A percentile compares a stretch with the other conserved stretches of the same genome.
Conservation (phyloP, 2,888 invertebrate species). For the Scaptomyza flava region DNA sequence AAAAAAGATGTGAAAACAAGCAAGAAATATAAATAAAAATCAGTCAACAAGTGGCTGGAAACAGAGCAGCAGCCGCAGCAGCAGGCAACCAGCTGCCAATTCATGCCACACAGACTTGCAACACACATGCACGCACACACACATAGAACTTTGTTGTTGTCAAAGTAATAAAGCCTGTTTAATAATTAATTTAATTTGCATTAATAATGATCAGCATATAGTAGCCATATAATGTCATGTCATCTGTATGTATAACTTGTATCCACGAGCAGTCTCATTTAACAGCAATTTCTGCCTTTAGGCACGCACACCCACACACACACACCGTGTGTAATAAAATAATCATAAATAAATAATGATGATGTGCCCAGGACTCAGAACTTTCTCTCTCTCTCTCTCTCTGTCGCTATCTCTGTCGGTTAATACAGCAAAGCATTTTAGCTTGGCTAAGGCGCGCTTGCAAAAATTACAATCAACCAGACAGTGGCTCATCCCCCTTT, state of each 20-base stretch:
- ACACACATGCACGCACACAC: neutral
- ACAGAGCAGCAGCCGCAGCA: neutral
- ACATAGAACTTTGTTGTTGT: neutral
- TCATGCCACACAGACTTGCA: neutral
- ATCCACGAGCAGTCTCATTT: slow-evolving; percentile 39
- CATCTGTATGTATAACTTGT: slow-evolving; percentile 1
- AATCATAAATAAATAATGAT: slow-evolving; percentile 80
- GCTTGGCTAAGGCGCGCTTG: slow-evolving; percentile 42
- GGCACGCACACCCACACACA: slow-evolving; percentile 45
- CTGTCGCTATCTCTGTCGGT: too few relatives aligned
- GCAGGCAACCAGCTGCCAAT: slow-evolving; percentile 32
- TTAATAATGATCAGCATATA: slow-evolving; percentile 49
- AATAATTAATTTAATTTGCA: slow-evolving; percentile 77
- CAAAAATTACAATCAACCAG: slow-evolving; percentile 69
- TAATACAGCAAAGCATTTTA: slow-evolving; percentile 49
- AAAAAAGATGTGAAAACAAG: slow-evolving; percentile 23
- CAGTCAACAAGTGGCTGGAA: slow-evolving; percentile 73
- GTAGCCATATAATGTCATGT: slow-evolving; percentile 15
- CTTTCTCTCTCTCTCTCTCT: too few relatives aligned
- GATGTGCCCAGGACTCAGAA: slow-evolving; percentile 53
- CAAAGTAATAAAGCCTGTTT: slow-evolving; percentile 16
- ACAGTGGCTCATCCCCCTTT: slow-evolving; percentile 5
- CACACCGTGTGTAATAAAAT: slow-evolving; percentile 69
- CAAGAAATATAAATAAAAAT: slow-evolving; percentile 54
- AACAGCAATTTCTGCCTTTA: slow-evolving; percentile 46